These are phyloP conservation scores for Opisthocomus hoazin DNA, from an alignment of 2,113 vertebrate species.

Conservation along the genomic window DNA sequence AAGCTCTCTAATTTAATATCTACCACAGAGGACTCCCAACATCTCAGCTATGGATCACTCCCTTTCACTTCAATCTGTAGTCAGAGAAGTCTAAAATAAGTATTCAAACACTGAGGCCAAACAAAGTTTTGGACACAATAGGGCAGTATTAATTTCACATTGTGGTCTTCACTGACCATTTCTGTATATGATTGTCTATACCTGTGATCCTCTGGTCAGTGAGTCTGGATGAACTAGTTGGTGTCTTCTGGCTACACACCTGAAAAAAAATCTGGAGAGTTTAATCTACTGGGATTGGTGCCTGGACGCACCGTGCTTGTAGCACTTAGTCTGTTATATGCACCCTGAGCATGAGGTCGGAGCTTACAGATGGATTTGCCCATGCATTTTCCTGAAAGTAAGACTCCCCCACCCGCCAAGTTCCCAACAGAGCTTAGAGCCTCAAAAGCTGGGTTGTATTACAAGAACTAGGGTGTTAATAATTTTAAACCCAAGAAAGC, in stretches of 20 bases:
- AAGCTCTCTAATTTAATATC: neutral
- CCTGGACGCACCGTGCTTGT: neutral
- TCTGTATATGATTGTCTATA: neutral
- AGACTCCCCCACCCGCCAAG: neutral
- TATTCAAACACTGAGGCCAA: neutral
- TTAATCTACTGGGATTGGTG: neutral
- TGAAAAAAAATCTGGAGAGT: neutral
- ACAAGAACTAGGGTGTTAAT: neutral
- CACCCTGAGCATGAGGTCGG: neutral
- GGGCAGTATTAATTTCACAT: neutral
- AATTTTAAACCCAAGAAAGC: neutral
- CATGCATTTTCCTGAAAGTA: neutral
- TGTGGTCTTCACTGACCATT: fast-evolving
- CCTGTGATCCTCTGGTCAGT: neutral
- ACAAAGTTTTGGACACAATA: neutral
- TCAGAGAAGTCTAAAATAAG: neutral
- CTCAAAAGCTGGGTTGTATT: neutral
- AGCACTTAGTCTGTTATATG: neutral
- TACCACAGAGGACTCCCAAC: neutral
- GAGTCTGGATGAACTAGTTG: neutral
- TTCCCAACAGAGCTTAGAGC: neutral
- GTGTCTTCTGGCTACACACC: neutral
- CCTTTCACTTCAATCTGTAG: neutral
- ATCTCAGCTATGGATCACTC: neutral
- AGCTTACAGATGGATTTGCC: neutral